Evolutionary conservation across 2,888 invertebrate genomes (phyloP).

Genomic region (Bombylius discolor): DNA sequence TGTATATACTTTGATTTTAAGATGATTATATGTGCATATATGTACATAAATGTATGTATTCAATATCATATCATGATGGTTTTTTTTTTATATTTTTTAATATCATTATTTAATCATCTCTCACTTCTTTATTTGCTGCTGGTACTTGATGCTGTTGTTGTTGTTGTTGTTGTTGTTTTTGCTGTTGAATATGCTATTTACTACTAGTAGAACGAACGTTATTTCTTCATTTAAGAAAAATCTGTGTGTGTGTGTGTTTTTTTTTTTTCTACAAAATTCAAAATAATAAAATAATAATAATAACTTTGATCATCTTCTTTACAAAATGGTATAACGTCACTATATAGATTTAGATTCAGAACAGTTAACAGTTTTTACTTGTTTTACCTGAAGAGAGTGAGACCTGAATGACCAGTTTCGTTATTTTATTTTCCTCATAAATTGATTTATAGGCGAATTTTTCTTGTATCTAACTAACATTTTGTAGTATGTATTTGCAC

Average conservation of each 20-base stretch:
- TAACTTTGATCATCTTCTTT: too few species aligned
- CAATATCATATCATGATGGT: too few species aligned
- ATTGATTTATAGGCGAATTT: not conserved
- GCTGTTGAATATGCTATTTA: not conserved
- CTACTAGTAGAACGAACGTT: not conserved
- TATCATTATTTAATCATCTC: not conserved
- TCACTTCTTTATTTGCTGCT: not conserved
- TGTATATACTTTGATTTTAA: too few species aligned
- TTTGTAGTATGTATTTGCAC: too few species aligned
- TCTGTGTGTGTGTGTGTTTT: too few species aligned
- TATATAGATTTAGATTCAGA: not conserved
- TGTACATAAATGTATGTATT: too few species aligned
- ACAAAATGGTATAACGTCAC: not conserved
- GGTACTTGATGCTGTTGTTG: not conserved
- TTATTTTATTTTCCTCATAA: not conserved
- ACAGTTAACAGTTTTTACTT: slow-evolving; percentile 4
- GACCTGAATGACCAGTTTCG: slow-evolving; percentile 11
- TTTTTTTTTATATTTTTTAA: too few species aligned
- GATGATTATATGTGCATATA: too few species aligned
- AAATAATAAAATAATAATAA: too few species aligned
- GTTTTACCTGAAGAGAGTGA: slow-evolving; percentile 4
- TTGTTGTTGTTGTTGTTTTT: not conserved
- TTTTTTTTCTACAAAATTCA: too few species aligned
- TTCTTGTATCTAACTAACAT: not conserved
- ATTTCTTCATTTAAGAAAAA: not conserved